phyloP scores from a whole-genome alignment of 2,797 vertebrate genomes.

The Phataginus tetradactyla region DNA sequence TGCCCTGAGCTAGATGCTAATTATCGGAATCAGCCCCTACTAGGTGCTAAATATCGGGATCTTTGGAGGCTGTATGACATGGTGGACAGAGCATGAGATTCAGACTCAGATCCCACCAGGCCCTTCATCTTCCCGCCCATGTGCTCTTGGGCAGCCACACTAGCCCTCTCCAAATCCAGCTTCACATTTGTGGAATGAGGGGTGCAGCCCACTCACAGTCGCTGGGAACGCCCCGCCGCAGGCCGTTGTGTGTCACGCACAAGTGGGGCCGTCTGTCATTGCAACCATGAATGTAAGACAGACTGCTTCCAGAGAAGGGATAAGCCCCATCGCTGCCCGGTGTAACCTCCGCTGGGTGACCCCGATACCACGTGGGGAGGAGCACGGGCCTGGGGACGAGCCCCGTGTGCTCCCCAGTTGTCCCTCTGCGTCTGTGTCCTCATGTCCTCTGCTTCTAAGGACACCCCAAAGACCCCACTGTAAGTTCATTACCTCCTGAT shows the following conservation, averaged over 20 bases:
- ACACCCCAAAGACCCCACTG: fast-evolving
- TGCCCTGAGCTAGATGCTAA: too few species aligned
- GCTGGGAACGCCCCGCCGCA: fast-evolving
- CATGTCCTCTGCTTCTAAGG: background rate
- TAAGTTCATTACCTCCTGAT: background rate
- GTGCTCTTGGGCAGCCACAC: fast-evolving
- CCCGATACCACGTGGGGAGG: fast-evolving
- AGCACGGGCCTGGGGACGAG: too few species aligned
- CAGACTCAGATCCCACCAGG: fast-evolving
- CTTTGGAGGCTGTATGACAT: fast-evolving
- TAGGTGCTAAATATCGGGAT: fast-evolving
- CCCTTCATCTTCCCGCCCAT: fast-evolving
- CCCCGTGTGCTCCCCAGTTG: too few species aligned
- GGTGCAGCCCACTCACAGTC: background rate
- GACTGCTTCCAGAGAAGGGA: background rate
- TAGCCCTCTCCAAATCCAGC: background rate
- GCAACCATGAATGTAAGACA: fast-evolving
- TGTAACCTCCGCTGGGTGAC: background rate
- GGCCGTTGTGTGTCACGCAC: background rate
- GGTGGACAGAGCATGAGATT: fast-evolving
- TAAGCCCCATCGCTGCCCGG: fast-evolving
- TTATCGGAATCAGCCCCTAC: background rate
- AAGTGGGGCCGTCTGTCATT: fast-evolving
- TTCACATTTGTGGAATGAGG: too few species aligned
- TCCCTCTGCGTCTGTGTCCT: background rate